Base-by-base conservation (phyloP, 2,888 invertebrate species). In the Lithophane ornitopus region DNA sequence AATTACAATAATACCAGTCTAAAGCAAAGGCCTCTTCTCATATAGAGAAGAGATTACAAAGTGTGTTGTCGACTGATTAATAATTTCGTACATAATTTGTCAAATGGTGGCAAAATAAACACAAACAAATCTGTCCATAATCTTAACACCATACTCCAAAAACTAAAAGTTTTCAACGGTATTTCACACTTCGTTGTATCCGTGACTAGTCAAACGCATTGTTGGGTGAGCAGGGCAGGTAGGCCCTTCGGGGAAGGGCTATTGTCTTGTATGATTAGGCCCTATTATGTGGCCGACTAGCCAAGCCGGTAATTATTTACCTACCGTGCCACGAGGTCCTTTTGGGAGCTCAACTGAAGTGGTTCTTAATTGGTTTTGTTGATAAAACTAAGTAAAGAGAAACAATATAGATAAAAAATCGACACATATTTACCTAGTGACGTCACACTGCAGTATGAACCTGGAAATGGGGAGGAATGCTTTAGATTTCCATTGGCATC, bases 181-280 rank as follows among this genome's bases (percentile, higher is more conserved):
- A 84, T 86, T 74, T 73, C 72, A 85, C 86, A 86, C 79, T 74
- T 68, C n/a, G 26, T 54, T 73, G 76, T 76, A 52, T 63, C 61
- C 74, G 76, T 88, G 87, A 88, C 88, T 87, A 74, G 86, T 59
- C 80, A 73, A 70, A 77, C 81, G 84, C 73, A 82, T 87, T 85
- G 88, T 86, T 78, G 74, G 75, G 82, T 77, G 70, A 76, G 84
- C 93, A 92, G 70, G 66, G 84, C 93, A 93, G 93, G 93, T 93
- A 93, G 88, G 78, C 74, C 81, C 80, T 89, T 93, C 93, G 88
- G 73, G 76, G 92, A 93, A 93, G 89, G 86, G 49, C 75, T 62
- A 86, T 92, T 93, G 93, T 93, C 90, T 92, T 89, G 89, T 86
- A 34, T 88, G 87, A 91, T 89, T 90, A 90, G 85, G 82, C 85